Base-by-base conservation (phyloP, 2,888 invertebrate genomes). In the Apeira syringaria region DNA sequence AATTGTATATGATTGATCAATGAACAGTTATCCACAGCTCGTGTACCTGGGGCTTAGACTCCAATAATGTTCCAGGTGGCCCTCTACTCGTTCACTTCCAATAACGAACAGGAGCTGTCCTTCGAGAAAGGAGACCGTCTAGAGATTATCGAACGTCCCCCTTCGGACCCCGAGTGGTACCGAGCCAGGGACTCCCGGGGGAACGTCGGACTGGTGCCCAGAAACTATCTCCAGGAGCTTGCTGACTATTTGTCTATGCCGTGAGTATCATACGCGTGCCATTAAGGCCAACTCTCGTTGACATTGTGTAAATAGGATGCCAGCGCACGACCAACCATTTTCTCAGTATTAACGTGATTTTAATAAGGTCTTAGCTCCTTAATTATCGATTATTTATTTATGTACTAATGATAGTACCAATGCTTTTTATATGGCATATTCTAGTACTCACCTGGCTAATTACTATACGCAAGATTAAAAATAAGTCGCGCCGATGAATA, bases 111-210 rank as follows among this genome's bases (percentile, higher is more conserved):
- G 80, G 99, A 99, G 89, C 87, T 99, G 60, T 97, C 97, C 56
- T 99, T 99, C 82, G 97, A 98, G 79, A 99, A 99, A 77, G 98
- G 98, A 35, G 99, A 99, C 87, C 93, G 97, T 34, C 91, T 99
- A 59, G 98, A 99, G 88, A 97, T 99, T 61, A 92, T 99, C 53
- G 99, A 99, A 90, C 94, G 98, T 73, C 99, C 99, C 5, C 94
- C 96, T 3, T 96, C 98, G 50, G 99, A 99, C 92, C 99, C 99
- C 5, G 99, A 99, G 91, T 99, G 99, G 99, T 98, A 95, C 92
- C 96, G 96, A 75, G 99, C 99, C 39, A 92, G 98, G 31, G 99
- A 99, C 90, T 93, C 94, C 39, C 94, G 95, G 78, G 99, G 99
- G 3, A 96, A 96, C 84, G 92, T 96, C 50, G 99, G 99, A 38